phyloP scores from a whole-genome alignment of 2,113 vertebrate genomes.

The Hemichromis elongatus region DNA sequence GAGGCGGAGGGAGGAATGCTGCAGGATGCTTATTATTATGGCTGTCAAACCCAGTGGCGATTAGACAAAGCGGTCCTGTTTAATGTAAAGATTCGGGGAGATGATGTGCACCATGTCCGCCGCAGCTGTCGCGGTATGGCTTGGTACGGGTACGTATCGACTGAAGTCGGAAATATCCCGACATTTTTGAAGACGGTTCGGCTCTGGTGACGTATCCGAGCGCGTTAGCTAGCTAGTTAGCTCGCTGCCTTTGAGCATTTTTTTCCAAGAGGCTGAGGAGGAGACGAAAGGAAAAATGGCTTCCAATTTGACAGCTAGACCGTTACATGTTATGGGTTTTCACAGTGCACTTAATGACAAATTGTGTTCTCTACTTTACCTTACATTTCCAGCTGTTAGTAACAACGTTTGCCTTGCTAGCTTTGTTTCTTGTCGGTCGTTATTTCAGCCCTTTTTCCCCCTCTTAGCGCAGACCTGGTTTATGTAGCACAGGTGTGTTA shows the following conservation, averaged over 20 bases:
- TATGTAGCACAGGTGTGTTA: background rate
- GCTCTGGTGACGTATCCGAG: background rate
- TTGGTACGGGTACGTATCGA: constrained; percentile 70
- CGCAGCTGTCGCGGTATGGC: constrained; percentile 52
- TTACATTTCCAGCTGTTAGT: background rate
- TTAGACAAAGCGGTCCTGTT: constrained; percentile 4
- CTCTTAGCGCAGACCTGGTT: background rate
- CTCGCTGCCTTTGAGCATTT: constrained; percentile 25
- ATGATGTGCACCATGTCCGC: constrained; percentile 56
- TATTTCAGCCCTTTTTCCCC: background rate
- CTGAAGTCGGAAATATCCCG: background rate
- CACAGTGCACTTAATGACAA: background rate
- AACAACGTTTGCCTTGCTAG: background rate
- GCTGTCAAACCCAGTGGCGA: constrained; percentile 53
- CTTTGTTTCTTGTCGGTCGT: background rate
- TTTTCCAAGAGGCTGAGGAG: constrained; percentile 17
- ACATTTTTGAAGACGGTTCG: background rate
- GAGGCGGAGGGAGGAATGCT: constrained; percentile 64
- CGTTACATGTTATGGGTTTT: background rate
- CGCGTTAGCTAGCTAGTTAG: constrained; percentile 51
- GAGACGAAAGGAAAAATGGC: constrained; percentile 47
- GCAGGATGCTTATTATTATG: constrained; percentile 65
- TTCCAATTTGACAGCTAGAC: background rate
- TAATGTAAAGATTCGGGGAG: constrained; percentile 36
- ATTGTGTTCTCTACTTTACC: background rate